These are phyloP conservation scores for Nymphalis polychloros DNA, from an alignment of 2,888 invertebrate species.

Conservation along the genomic window DNA sequence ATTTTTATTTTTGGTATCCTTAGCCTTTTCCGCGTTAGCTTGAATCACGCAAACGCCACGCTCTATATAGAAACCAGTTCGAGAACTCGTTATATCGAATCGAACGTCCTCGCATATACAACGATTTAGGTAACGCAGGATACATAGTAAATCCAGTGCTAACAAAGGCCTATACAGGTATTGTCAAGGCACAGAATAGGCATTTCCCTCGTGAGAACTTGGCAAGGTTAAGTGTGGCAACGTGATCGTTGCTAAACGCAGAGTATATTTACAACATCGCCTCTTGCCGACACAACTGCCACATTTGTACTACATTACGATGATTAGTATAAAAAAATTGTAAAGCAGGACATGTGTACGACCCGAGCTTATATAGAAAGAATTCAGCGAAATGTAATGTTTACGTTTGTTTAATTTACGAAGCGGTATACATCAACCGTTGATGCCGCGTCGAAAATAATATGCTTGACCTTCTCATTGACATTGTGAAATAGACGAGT, in stretches of 20 bases:
- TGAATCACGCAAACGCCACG: slow-evolving; percentile 35
- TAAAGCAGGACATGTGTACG: not conserved
- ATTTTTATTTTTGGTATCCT: slow-evolving; percentile 21
- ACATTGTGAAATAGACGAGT: slow-evolving; percentile 81
- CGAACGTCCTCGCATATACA: slow-evolving; percentile 43
- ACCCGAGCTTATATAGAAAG: not conserved
- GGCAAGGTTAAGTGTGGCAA: slow-evolving; percentile 81
- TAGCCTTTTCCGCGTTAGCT: slow-evolving; percentile 33
- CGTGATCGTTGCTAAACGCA: slow-evolving; percentile 80
- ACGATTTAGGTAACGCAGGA: slow-evolving; percentile 70
- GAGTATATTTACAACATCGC: slow-evolving; percentile 79
- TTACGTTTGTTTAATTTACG: slow-evolving; percentile 5
- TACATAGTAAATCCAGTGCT: slow-evolving; percentile 59
- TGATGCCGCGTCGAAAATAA: slow-evolving; percentile 69
- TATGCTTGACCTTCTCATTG: slow-evolving; percentile 81
- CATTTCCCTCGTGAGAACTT: slow-evolving; percentile 82
- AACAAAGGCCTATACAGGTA: slow-evolving; percentile 79
- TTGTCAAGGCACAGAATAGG: slow-evolving; percentile 81
- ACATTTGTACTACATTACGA: slow-evolving; percentile 42
- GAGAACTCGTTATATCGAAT: slow-evolving; percentile 53
- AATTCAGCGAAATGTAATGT: not conserved
- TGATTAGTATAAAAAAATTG: slow-evolving; percentile 27
- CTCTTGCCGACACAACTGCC: slow-evolving; percentile 72
- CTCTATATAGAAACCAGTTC: slow-evolving; percentile 39
- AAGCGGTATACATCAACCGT: slow-evolving; percentile 52